Base-by-base conservation (phyloP, 2,888 invertebrate genomes). In the Neoascia interrupta region DNA sequence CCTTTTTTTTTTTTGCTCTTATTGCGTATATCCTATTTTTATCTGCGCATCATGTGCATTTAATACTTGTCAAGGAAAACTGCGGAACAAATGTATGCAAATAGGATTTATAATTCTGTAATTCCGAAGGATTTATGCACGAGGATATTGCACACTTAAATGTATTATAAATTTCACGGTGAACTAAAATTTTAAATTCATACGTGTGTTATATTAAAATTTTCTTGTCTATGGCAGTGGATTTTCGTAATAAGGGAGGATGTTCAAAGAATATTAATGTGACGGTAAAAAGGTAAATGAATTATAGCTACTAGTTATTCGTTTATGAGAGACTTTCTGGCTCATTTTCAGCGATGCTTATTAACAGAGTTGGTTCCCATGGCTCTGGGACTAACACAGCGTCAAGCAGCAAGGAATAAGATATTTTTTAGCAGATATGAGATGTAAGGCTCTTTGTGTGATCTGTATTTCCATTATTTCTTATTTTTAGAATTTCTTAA, bases 1-100 rank as follows among this genome's bases (percentile, higher is more conserved):
- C 45, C 49, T 21, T 60, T 49, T 56, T 19, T 53, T 37, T 16
- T 53, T 21, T n/a, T 3, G 18, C 16, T 60, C 18, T 23, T 28
- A 66, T 43, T 49, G 16, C 31, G 11, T 13, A 6, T 37, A 8
- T 23, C 21, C 41, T 56, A 19, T 43, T 11, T 47, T 4, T 10
- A 10, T 11, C 6, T 26, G 10, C 11, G 23, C 18, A 51, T 41
- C 45, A 45, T 56, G 53, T 49, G 58, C 58, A 53, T 56, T 63
- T 45, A 8, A 26, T 10, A 45, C 23, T 6, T 34, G 4, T 1
- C 2, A 49, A 19, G 34, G 49, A 43, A 51, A 47, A 68, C 21
- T 15, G 66, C 72, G 66, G 51, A 79, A 79, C 79, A 49, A 79
- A 79, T 79, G 79, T 73, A 79, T 79, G 79, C 79, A 79, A 79